Evolutionary conservation across 2,797 vertebrate species (phyloP).

Genomic region (Pelodytes ibericus): DNA sequence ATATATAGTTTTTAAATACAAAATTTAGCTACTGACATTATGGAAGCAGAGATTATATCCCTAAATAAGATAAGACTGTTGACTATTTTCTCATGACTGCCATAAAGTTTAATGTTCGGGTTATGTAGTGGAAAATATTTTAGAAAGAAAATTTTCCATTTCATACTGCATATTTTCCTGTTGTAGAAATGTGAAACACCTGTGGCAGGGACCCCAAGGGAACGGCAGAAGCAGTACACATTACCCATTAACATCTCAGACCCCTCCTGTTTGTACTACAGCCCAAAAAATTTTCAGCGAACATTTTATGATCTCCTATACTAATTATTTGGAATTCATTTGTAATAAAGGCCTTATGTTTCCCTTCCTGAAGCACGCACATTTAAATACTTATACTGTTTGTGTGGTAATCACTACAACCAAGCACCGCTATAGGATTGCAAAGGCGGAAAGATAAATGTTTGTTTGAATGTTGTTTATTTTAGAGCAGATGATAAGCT

Average conservation of each 20-base stretch:
- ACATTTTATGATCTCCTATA: slow-evolving; percentile 69
- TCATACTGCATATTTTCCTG: slow-evolving; percentile 70
- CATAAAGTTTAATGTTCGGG: slow-evolving; percentile 61
- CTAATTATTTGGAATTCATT: slow-evolving; percentile 78
- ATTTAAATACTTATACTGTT: slow-evolving; percentile 61
- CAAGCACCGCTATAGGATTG: slow-evolving; percentile 64
- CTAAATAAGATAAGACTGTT: slow-evolving; percentile 41
- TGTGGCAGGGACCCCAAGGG: slow-evolving; percentile 70
- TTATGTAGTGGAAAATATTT: slow-evolving; percentile 71
- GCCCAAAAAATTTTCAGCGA: slow-evolving; percentile 59
- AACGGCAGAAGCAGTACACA: slow-evolving; percentile 67
- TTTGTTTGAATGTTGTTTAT: slow-evolving; percentile 58
- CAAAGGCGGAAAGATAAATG: slow-evolving; percentile 67
- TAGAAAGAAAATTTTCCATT: slow-evolving; percentile 73
- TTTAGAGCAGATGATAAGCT: slow-evolving; percentile 59
- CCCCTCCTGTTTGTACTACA: slow-evolving; percentile 65
- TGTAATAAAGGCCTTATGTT: slow-evolving; percentile 78
- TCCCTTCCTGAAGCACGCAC: slow-evolving; percentile 60
- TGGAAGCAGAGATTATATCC: slow-evolving; percentile 26
- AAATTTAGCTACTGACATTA: slow-evolving; percentile 46
- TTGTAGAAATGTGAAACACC: slow-evolving; percentile 78
- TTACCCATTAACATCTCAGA: slow-evolving; percentile 66
- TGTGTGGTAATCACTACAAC: slow-evolving; percentile 61
- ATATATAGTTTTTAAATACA: background rate
- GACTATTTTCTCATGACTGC: slow-evolving; percentile 47